These are phyloP conservation scores for Hypotaenidia okinawae DNA, from an alignment of 2,797 vertebrate genomes.

Conservation along the genomic window DNA sequence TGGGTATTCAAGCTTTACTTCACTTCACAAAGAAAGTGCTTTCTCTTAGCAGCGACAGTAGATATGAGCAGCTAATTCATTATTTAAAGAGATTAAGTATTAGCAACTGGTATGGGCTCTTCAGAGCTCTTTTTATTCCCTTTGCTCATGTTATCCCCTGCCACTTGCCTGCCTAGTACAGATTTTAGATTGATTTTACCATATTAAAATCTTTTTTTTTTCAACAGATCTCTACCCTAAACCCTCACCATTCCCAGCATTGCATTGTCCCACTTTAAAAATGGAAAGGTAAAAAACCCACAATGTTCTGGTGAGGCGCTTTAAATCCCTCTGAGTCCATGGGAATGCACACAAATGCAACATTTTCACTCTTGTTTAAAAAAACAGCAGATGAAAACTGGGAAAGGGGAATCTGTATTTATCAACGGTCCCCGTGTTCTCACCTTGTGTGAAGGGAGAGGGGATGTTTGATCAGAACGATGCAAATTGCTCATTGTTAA, in stretches of 20 bases:
- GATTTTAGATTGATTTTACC: constrained; percentile 80
- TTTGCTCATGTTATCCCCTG: constrained; percentile 82
- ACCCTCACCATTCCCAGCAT: constrained; percentile 62
- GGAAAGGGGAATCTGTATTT: constrained; percentile 24
- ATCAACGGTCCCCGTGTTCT: background rate
- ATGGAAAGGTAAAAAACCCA: constrained; percentile 19
- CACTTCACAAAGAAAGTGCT: constrained; percentile 98
- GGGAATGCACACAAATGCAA: constrained; percentile 23
- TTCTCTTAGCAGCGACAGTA: constrained; percentile 95
- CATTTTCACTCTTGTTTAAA: constrained; percentile 38
- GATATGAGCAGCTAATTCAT: constrained; percentile 99
- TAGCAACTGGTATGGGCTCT: constrained; percentile 82
- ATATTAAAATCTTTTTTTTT: constrained; percentile 71
- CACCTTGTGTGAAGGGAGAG: background rate
- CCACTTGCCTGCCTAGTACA: constrained; percentile 76
- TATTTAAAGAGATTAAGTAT: constrained; percentile 98
- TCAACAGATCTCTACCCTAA: constrained; percentile 42
- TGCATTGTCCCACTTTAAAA: constrained; percentile 65
- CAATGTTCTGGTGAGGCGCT: constrained; percentile 16
- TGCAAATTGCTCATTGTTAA: constrained; percentile 16
- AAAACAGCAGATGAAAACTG: constrained; percentile 42
- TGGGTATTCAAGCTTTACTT: constrained; percentile 97
- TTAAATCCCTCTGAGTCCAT: constrained; percentile 7
- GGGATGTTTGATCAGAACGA: constrained; percentile 11
- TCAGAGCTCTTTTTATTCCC: constrained; percentile 86